A percentile compares a stretch with the other conserved stretches of the same genome.
phyloP scores from a whole-genome alignment of 2,797 vertebrate genomes.

The Centropyge bicolor region DNA sequence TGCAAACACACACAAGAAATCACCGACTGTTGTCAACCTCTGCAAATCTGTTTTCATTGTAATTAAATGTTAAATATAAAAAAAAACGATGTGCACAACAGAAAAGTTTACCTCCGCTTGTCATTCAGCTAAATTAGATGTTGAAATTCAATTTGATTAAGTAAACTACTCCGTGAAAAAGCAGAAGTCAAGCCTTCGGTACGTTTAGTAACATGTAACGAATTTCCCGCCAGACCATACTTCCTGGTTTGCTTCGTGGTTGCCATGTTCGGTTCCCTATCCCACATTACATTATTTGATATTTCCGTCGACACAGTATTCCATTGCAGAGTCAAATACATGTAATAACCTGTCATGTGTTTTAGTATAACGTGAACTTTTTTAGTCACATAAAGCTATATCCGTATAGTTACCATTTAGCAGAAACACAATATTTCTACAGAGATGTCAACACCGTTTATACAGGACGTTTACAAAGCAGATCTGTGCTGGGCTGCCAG shows the following conservation, averaged over 20 bases:
- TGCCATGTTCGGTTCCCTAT: conserved; percentile 55
- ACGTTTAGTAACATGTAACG: not conserved
- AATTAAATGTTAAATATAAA: not conserved
- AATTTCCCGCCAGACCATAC: conserved; percentile 70
- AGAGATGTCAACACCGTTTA: not conserved
- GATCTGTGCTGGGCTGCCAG: conserved; percentile 1
- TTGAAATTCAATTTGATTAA: not conserved
- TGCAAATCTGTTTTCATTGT: not conserved
- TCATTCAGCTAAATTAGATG: not conserved
- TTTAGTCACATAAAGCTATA: too few relatives aligned
- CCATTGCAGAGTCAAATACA: accelerated
- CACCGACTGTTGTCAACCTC: not conserved
- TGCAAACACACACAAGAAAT: not conserved
- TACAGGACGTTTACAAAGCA: not conserved
- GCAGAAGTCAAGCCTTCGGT: not conserved
- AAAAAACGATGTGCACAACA: not conserved
- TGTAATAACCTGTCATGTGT: too few relatives aligned
- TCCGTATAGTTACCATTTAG: accelerated
- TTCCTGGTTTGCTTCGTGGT: conserved; percentile 70
- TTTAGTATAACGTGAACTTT: accelerated
- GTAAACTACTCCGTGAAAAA: not conserved
- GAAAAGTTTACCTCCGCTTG: not conserved
- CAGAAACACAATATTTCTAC: not conserved
- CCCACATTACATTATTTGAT: not conserved
- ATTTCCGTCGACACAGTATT: accelerated